phyloP scores from a whole-genome alignment of 1,140 invertebrate species.

The Proales similis region DNA sequence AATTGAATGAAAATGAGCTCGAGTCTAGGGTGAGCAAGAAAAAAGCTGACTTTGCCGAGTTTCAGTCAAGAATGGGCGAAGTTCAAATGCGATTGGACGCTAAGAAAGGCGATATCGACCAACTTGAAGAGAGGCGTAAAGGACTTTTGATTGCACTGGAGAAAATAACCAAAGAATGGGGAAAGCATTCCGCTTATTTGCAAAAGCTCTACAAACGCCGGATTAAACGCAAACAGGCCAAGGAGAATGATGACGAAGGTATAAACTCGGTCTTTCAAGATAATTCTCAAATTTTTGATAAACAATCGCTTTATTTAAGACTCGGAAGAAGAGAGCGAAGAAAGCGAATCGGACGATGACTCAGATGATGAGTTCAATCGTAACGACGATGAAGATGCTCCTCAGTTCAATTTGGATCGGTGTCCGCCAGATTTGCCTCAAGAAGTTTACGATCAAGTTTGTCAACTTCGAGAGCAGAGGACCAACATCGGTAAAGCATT shows the following conservation, averaged over 20 bases:
- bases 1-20: conserved; percentile 63
- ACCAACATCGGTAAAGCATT: too few species aligned
- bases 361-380: conserved; percentile 49
- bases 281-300: too few species aligned
- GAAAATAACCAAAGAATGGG: conserved; percentile 59
- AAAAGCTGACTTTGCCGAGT: conserved; percentile 58
- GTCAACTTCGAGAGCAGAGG: conserved; percentile 48
- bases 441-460: conserved; percentile 49
- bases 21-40: conserved; percentile 58
- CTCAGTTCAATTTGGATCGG: conserved; percentile 62
- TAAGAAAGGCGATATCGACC: conserved; percentile 57
- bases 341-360: conserved; percentile 51
- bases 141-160: conserved; percentile 58
- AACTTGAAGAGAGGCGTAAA: conserved; percentile 58
- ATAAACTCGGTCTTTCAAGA: neutral
- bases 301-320: conserved; percentile 39
- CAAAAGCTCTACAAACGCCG: conserved; percentile 70
- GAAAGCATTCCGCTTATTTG: conserved; percentile 67
- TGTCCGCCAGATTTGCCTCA: conserved; percentile 68
- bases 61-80: conserved; percentile 52
- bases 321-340: conserved; percentile 50
- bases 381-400: conserved; percentile 52
- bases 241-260: conserved; percentile 45
- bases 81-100: conserved; percentile 59
- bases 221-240: conserved; percentile 53